These are phyloP conservation scores for Eupeodes luniger DNA, from an alignment of 2,888 invertebrate species.

Conservation along the genomic window DNA sequence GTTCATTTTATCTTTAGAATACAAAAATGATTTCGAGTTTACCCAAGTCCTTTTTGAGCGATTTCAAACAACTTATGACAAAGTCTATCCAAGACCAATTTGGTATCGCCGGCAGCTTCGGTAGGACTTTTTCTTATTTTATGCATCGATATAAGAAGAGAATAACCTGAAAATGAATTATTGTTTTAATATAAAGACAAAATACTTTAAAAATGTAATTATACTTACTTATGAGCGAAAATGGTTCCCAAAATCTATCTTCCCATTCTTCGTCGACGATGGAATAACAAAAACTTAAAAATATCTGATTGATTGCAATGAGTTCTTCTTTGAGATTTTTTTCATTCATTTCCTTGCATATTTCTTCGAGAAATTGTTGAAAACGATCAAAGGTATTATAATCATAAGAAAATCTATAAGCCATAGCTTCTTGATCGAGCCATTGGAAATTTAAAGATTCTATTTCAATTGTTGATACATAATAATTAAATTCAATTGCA, in stretches of 20 bases:
- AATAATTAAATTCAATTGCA: slow-evolving; percentile 58
- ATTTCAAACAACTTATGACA: slow-evolving; percentile 55
- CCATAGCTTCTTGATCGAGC: slow-evolving; percentile 17
- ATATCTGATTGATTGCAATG: slow-evolving; percentile 14
- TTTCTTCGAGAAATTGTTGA: slow-evolving; percentile 12
- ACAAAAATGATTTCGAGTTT: not conserved
- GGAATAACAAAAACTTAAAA: slow-evolving; percentile 36
- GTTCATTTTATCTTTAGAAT: no score
- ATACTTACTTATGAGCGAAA: slow-evolving; percentile 57
- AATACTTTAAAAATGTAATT: not conserved
- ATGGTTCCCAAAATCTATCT: slow-evolving; percentile 46
- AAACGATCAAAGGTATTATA: slow-evolving; percentile 4
- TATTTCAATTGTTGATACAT: slow-evolving; percentile 43
- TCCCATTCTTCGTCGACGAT: slow-evolving; percentile 46
- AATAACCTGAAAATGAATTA: slow-evolving; percentile 25
- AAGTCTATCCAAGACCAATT: slow-evolving; percentile 17
- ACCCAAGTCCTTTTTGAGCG: slow-evolving; percentile 63
- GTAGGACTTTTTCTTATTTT: slow-evolving; percentile 23
- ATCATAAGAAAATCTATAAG: slow-evolving; percentile 31
- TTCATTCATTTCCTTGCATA: slow-evolving; percentile 30
- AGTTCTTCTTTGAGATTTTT: slow-evolving; percentile 7
- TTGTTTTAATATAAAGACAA: not conserved
- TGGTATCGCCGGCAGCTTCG: not conserved
- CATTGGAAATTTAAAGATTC: slow-evolving; percentile 26
- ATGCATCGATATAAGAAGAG: slow-evolving; percentile 40